Evolutionary conservation across 2,113 vertebrate species (phyloP).

Genomic region (Lichenostomus cassidix): DNA sequence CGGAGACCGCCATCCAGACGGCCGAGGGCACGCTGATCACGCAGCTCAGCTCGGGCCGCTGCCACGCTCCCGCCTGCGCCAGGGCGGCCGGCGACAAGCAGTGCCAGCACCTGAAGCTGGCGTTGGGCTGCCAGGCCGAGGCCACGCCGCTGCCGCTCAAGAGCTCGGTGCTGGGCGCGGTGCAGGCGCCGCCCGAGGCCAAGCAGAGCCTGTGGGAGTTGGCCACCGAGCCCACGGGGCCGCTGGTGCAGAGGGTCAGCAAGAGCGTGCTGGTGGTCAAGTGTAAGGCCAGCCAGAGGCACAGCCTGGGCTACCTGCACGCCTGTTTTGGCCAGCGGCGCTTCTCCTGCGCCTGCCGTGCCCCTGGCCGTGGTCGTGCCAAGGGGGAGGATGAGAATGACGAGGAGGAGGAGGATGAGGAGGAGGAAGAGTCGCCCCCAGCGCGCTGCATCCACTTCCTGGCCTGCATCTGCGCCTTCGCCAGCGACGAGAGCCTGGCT

Average conservation of each 20-base stretch:
- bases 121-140: conserved; percentile 77
- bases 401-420: background rate
- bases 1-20: conserved; percentile 81
- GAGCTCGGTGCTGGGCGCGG: conserved; percentile 79
- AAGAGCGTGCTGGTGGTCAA: conserved; percentile 85
- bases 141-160: conserved; percentile 86
- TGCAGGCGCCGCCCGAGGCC: conserved; percentile 74
- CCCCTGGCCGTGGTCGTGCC: background rate
- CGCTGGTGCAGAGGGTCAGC: conserved; percentile 85
- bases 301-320: conserved; percentile 87
- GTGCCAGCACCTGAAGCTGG: conserved; percentile 87
- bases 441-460: conserved; percentile 88
- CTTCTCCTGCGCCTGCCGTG: conserved; percentile 76
- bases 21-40: conserved; percentile 83
- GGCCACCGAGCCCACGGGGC: conserved; percentile 84
- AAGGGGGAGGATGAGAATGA: background rate
- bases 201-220: conserved; percentile 88
- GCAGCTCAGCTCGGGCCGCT: conserved; percentile 85
- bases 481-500: conserved; percentile 86
- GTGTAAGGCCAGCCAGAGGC: conserved; percentile 78
- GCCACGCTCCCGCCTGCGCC: conserved; percentile 54
- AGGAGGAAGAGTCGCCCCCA: background rate
- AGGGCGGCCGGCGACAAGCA: conserved; percentile 57
- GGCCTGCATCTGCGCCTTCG: conserved; percentile 89
- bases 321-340: conserved; percentile 76